A percentile compares a stretch with the other conserved stretches of the same genome.
Conservation (phyloP, 2,888 invertebrate genomes). For the Heteropelma amictum region DNA sequence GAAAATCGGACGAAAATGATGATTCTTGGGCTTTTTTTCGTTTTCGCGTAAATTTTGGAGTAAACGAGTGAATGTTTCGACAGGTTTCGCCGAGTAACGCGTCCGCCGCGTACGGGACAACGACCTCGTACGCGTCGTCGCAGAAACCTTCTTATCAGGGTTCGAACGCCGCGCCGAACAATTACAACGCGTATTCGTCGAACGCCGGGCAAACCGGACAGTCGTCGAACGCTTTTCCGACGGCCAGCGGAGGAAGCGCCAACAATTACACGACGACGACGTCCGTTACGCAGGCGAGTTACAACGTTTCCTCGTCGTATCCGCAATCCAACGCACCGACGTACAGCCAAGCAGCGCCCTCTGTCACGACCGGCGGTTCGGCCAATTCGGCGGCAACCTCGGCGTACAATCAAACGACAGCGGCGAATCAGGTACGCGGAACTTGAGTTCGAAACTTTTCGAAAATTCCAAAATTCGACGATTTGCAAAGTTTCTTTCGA, state of each 20-base stretch:
- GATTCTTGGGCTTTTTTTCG: too few relatives aligned
- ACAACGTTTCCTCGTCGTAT: constrained; percentile 71
- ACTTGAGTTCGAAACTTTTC: too few relatives aligned
- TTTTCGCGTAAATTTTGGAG: too few relatives aligned
- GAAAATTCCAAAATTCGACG: too few relatives aligned
- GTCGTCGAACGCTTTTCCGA: constrained; percentile 78
- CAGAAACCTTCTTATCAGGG: constrained; percentile 78
- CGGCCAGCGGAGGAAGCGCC: constrained; percentile 79
- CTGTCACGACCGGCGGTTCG: constrained; percentile 65
- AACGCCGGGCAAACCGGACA: constrained; percentile 79
- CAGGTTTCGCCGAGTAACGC: constrained; percentile 72
- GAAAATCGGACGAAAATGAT: too few relatives aligned
- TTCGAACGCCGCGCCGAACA: constrained; percentile 71
- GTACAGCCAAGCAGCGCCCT: constrained; percentile 74
- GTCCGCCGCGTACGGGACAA: constrained; percentile 66
- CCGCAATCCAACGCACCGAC: constrained; percentile 73
- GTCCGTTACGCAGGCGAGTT: constrained; percentile 72
- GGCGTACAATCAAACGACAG: constrained; percentile 72
- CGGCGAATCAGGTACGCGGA: constrained; percentile 74
- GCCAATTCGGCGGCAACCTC: constrained; percentile 64
- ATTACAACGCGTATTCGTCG: constrained; percentile 78
- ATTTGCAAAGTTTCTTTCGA: not conserved
- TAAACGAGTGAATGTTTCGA: too few relatives aligned
- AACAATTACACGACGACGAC: constrained; percentile 73
- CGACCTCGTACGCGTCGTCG: constrained; percentile 66